Evolutionary conservation across 2,888 invertebrate species (phyloP).

Genomic region (Agonum fuliginosum): DNA sequence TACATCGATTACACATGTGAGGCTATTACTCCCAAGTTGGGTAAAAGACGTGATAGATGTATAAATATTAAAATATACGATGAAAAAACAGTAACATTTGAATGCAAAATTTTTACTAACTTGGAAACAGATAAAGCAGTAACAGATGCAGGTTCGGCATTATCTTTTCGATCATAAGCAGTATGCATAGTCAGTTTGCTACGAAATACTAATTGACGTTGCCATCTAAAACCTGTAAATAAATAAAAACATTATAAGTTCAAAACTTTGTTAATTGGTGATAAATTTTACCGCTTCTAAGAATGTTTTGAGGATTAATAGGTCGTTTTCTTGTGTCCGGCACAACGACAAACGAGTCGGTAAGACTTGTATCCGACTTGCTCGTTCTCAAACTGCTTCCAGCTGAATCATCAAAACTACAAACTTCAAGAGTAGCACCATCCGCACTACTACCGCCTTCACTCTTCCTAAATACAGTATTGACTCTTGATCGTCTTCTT

Average conservation of each 20-base stretch:
- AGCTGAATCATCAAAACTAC: slow-evolving; percentile 70
- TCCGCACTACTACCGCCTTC: slow-evolving; percentile 77
- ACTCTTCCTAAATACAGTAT: slow-evolving; percentile 81
- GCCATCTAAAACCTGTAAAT: slow-evolving; percentile 87
- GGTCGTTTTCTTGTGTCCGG: slow-evolving; percentile 75
- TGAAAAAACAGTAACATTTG: too few species aligned
- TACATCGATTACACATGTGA: slow-evolving; percentile 1
- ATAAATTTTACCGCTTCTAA: slow-evolving; percentile 68
- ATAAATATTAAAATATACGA: too few species aligned
- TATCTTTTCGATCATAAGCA: slow-evolving; percentile 96
- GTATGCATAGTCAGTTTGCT: slow-evolving; percentile 99
- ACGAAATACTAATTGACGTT: slow-evolving; percentile 91
- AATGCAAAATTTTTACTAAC: slow-evolving; percentile 69
- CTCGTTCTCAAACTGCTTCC: slow-evolving; percentile 82
- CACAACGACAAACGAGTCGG: slow-evolving; percentile 92
- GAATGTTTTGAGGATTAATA: slow-evolving; percentile 69
- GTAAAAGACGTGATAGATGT: too few species aligned
- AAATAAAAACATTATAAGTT: slow-evolving; percentile 23
- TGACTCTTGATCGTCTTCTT: slow-evolving; percentile 79
- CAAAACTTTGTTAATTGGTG: background rate
- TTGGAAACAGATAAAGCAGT: slow-evolving; percentile 95
- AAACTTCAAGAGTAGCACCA: slow-evolving; percentile 67
- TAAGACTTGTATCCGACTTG: slow-evolving; percentile 93
- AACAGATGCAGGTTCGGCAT: slow-evolving; percentile 96
- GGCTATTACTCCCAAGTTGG: too few species aligned